Conservation (phyloP, 1,140 invertebrate genomes). For the Heliothis subflexa region DNA sequence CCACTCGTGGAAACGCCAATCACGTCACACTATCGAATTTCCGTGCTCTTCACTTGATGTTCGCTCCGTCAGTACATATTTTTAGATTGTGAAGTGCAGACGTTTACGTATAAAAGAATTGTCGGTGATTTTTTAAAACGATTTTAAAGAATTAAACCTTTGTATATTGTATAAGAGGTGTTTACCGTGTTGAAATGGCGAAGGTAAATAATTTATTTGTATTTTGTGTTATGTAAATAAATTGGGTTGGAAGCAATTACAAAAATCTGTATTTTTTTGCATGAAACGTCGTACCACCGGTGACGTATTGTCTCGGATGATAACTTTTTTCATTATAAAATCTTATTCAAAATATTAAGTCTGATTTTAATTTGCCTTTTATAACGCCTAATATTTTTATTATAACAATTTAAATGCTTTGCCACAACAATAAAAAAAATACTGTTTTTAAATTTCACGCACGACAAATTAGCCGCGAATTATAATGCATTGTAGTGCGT, state of each 20-base stretch:
- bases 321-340: too few species aligned
- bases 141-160: slow-evolving; percentile 68
- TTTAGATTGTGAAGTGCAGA: slow-evolving; percentile 67
- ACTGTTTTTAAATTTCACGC: background rate
- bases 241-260: slow-evolving; percentile 5
- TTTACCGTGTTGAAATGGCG: slow-evolving; percentile 66
- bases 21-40: slow-evolving; percentile 74
- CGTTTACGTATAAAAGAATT: slow-evolving; percentile 55
- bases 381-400: too few species aligned
- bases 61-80: slow-evolving; percentile 71
- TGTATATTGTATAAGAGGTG: slow-evolving; percentile 53
- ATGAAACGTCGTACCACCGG: slow-evolving; percentile 64
- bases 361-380: too few species aligned
- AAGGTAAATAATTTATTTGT: slow-evolving; percentile 66
- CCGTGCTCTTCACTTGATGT: slow-evolving; percentile 45
- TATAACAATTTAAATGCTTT: too few species aligned
- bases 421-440: background rate
- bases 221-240: slow-evolving; percentile 38
- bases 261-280: slow-evolving; percentile 58
- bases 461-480: slow-evolving; percentile 6
- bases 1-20: slow-evolving; percentile 50
- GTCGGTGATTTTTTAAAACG: slow-evolving; percentile 72
- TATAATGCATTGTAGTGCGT: background rate
- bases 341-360: too few species aligned
- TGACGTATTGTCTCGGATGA: slow-evolving; percentile 55